A percentile compares a stretch with the other conserved stretches of the same genome.
phyloP scores from a whole-genome alignment of 1,140 invertebrate species.

The Drosophila tropicalis region DNA sequence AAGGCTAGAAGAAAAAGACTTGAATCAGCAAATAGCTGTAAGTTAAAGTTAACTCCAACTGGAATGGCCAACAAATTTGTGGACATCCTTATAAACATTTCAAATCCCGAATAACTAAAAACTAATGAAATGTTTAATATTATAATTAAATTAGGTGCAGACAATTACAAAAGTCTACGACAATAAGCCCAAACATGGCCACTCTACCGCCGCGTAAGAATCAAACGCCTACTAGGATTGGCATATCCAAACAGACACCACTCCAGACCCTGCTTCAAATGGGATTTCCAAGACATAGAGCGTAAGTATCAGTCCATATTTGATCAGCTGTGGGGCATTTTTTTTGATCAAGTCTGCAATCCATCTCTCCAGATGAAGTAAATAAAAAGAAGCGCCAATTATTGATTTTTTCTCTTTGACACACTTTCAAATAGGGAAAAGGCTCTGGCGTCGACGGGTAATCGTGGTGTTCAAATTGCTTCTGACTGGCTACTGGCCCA shows the following conservation, averaged over 20 bases:
- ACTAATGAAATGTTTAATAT: background rate
- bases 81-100: background rate
- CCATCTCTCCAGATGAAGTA: too few species aligned
- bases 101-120: background rate
- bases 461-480: conserved; percentile 92
- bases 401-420: conserved; percentile 56
- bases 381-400: conserved; percentile 16
- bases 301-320: conserved; percentile 85
- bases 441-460: conserved; percentile 94
- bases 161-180: conserved; percentile 1
- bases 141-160: background rate
- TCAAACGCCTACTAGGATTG: conserved; percentile 86
- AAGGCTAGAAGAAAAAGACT: background rate
- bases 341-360: background rate
- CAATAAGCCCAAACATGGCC: conserved; percentile 84
- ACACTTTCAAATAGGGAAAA: conserved; percentile 87
- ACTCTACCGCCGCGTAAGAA: conserved; percentile 88
- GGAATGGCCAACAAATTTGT: background rate
- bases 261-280: conserved; percentile 91
- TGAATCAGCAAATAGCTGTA: background rate
- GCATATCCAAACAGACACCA: conserved; percentile 87
- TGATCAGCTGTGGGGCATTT: background rate
- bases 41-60: background rate
- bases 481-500: conserved; percentile 95
- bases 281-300: conserved; percentile 93